Evolutionary conservation across 2,888 invertebrate genomes (phyloP), one percentile per base, ranked within the genome.

Genomic region (Temnothorax ravouxi): DNA sequence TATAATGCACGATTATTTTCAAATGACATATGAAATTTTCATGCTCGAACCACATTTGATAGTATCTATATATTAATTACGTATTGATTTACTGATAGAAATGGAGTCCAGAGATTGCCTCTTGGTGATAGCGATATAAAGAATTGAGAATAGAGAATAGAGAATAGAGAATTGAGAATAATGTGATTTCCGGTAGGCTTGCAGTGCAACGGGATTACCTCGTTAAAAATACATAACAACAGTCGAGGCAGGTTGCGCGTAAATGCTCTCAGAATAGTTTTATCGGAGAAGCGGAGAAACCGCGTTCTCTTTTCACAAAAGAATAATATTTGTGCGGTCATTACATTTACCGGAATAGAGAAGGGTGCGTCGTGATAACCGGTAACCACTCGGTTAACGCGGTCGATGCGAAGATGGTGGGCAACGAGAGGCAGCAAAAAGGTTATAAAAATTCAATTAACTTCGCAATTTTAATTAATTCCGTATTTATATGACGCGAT

Each of bases 371-470:
- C 86, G 61, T 29, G 88, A 88, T 90, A 64, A 76, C 87, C 88
- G 89, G 90, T 91, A 92, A 92, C 92, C 91, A 92, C 89, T 91
- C 91, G 88, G 92, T 92, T 93, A 93, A 92, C 92, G 92, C 83
- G 86, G 81, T 69, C 80, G 82, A 72, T 66, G 67, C 72, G 84
- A 86, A 89, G 89, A 84, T 83, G 85, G 88, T 72, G 84, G 84
- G 81, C 81, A 87, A 83, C 84, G 75, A 77, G 86, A 67, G 56
- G 61, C 81, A 67, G 64, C 79, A 59, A 86, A 89, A 90, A 88
- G 88, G 91, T 92, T 93, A 92, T 92, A 92, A 93, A 93, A 93
- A 93, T 93, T 93, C 93, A 93, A 93, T 93, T 93, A 93, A 93
- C 92, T 90, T 91, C 72, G 89, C 91, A 91, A 89, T 93, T 93